phyloP scores from a whole-genome alignment of 2,888 invertebrate species.

The Coenonympha arcania region DNA sequence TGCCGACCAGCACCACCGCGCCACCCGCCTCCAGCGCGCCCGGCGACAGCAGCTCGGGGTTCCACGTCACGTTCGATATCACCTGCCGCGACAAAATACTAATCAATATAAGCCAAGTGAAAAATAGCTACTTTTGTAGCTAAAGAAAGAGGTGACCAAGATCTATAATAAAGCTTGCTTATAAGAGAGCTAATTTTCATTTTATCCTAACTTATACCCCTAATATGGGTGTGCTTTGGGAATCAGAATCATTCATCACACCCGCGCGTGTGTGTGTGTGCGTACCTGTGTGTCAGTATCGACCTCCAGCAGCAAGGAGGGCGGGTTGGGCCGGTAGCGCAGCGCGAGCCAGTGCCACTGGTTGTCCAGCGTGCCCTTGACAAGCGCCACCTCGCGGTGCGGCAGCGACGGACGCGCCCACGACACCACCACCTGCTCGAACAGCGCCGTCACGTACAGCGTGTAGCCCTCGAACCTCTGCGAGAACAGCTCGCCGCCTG shows the following conservation, averaged over 20 bases:
- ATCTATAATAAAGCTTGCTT: too few relatives aligned
- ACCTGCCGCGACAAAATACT: constrained; percentile 75
- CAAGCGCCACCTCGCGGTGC: constrained; percentile 76
- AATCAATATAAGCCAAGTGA: too few relatives aligned
- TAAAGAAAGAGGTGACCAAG: too few relatives aligned
- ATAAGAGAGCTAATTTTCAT: too few relatives aligned
- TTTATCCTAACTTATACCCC: too few relatives aligned
- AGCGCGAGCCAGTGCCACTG: constrained; percentile 85
- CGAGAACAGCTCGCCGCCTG: constrained; percentile 81
- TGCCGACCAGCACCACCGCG: constrained; percentile 84
- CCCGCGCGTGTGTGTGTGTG: not conserved
- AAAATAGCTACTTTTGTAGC: too few relatives aligned
- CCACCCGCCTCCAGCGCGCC: constrained; percentile 81
- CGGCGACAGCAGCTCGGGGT: constrained; percentile 81
- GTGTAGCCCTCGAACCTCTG: constrained; percentile 79
- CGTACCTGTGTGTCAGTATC: constrained; percentile 53
- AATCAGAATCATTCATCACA: too few relatives aligned
- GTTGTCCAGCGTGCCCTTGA: constrained; percentile 82
- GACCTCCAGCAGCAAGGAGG: constrained; percentile 57
- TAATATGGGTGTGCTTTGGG: too few relatives aligned
- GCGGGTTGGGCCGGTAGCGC: constrained; percentile 69
- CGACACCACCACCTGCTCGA: constrained; percentile 75
- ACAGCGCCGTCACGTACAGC: constrained; percentile 75
- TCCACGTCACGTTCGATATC: constrained; percentile 85
- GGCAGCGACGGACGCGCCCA: constrained; percentile 71